Conservation (phyloP, 2,113 vertebrate species). For the Anas platyrhynchos region DNA sequence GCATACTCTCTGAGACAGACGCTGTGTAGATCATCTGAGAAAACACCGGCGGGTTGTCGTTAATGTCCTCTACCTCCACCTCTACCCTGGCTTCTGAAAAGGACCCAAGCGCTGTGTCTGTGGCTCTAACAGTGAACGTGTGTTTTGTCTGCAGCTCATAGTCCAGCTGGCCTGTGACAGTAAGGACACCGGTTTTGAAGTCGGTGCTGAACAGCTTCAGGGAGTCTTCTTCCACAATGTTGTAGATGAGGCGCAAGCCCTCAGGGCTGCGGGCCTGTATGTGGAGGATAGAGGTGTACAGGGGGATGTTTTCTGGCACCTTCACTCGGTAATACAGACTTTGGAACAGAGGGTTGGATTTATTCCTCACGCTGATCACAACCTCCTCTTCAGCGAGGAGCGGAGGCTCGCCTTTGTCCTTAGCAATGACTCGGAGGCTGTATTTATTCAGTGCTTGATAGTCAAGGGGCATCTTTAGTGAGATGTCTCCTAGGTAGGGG, state of each 20-base stretch:
- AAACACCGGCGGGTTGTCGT: conserved; percentile 91
- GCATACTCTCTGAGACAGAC: conserved; percentile 83
- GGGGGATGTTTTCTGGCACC: conserved; percentile 91
- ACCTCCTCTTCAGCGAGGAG: conserved; percentile 81
- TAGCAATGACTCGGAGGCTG: conserved; percentile 84
- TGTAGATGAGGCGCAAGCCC: conserved; percentile 94
- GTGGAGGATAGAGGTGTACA: conserved; percentile 91
- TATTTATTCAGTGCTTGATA: conserved; percentile 92
- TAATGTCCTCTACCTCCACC: conserved; percentile 92
- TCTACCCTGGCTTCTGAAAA: conserved; percentile 92
- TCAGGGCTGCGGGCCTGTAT: conserved; percentile 95
- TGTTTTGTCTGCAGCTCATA: conserved; percentile 86
- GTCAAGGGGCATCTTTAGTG: conserved; percentile 90
- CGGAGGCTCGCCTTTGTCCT: conserved; percentile 85
- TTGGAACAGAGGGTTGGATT: conserved; percentile 93
- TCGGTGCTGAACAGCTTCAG: conserved; percentile 88
- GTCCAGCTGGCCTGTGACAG: conserved; percentile 88
- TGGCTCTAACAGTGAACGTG: conserved; percentile 87
- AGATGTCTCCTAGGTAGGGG: conserved; percentile 90
- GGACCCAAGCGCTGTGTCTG: conserved; percentile 89
- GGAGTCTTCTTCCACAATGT: conserved; percentile 88
- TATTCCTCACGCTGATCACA: conserved; percentile 90
- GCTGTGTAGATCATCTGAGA: conserved; percentile 79
- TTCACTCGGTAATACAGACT: conserved; percentile 89
- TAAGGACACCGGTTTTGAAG: conserved; percentile 93